Conservation (phyloP, 2,797 vertebrate genomes). For the Hippoglossus hippoglossus region DNA sequence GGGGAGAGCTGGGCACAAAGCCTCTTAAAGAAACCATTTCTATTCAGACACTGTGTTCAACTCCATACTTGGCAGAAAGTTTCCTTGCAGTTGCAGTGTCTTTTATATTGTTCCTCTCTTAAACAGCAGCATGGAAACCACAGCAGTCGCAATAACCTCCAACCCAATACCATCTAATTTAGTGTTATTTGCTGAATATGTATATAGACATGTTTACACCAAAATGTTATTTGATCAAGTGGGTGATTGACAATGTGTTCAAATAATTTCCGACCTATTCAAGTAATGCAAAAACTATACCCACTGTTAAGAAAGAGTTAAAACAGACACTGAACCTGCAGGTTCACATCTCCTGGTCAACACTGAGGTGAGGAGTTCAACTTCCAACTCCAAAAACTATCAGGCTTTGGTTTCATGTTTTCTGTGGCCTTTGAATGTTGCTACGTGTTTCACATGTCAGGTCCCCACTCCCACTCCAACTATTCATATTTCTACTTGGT, state of each 20-base stretch:
- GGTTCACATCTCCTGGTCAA: background rate
- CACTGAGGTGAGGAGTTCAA: background rate
- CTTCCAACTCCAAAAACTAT: background rate
- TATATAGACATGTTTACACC: background rate
- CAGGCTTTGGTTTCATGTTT: conserved; percentile 10
- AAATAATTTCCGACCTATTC: no score
- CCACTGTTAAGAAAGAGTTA: background rate
- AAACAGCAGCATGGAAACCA: conserved; percentile 36
- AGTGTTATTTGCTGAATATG: background rate
- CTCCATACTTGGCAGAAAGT: conserved; percentile 48
- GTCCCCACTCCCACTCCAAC: background rate
- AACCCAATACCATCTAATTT: conserved; percentile 2
- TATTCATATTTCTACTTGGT: background rate
- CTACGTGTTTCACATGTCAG: background rate
- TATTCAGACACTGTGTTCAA: conserved; percentile 64
- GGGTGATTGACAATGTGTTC: no score
- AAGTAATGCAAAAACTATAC: no score
- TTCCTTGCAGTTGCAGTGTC: conserved; percentile 66
- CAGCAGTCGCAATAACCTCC: conserved; percentile 28
- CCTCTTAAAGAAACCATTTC: conserved; percentile 69
- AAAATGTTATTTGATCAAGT: background rate
- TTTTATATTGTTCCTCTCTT: conserved; percentile 52
- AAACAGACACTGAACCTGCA: background rate
- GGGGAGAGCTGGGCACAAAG: conserved; percentile 67
- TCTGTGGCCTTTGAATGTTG: conserved; percentile 1